A percentile compares a stretch with the other conserved stretches of the same genome.
Conservation (phyloP, 1,140 invertebrate genomes). For the Glomeris maerens region DNA sequence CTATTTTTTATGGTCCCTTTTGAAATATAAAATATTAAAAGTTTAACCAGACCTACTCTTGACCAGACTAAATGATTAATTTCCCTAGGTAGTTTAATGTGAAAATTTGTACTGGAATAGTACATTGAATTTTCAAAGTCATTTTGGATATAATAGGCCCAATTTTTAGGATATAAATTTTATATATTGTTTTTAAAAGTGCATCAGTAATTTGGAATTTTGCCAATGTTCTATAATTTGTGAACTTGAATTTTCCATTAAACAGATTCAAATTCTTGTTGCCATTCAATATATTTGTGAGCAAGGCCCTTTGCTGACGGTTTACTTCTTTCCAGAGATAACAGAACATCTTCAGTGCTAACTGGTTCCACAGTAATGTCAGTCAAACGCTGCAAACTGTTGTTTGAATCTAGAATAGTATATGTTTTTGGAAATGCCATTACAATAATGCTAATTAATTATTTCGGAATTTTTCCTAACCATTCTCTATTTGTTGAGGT, state of each 20-base stretch:
- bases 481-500: neutral
- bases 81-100: no score
- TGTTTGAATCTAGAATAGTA: neutral
- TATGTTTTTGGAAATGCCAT: constrained; percentile 2
- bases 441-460: neutral
- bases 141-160: no score
- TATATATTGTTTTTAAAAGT: no score
- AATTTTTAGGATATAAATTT: no score
- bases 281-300: constrained; percentile 35
- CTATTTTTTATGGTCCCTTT: no score
- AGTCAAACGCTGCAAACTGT: constrained; percentile 17
- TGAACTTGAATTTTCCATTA: constrained; percentile 24
- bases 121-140: no score
- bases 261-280: constrained; percentile 36
- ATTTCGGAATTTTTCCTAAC: neutral
- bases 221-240: no score
- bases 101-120: no score
- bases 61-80: no score
- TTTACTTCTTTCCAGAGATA: constrained; percentile 34
- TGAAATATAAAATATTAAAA: no score
- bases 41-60: no score
- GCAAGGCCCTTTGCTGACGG: constrained; percentile 33
- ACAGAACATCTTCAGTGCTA: constrained; percentile 33
- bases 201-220: no score
- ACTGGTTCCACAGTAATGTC: constrained; percentile 33